These are phyloP conservation scores for Aspidapion aeneum DNA, from an alignment of 2,888 invertebrate genomes.

Conservation along the genomic window DNA sequence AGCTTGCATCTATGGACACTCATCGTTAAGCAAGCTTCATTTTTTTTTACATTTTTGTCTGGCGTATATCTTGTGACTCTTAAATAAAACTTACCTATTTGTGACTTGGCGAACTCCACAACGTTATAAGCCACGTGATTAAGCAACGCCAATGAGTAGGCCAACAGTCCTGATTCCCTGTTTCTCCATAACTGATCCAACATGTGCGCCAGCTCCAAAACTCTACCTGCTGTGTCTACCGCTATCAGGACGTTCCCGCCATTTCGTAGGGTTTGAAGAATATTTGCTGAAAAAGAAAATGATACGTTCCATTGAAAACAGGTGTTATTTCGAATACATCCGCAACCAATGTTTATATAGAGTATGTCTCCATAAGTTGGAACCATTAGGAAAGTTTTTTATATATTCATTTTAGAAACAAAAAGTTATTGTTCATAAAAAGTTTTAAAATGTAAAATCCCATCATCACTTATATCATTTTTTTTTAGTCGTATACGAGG, in stretches of 20 bases:
- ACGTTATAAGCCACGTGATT: conserved; percentile 98
- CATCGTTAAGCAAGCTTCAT: too few relatives aligned
- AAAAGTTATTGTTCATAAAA: too few relatives aligned
- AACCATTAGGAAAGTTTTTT: too few relatives aligned
- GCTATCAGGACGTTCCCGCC: conserved; percentile 95
- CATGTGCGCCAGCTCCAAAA: conserved; percentile 95
- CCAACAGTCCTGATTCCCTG: conserved; percentile 91
- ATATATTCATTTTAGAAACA: too few relatives aligned
- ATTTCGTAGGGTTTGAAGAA: conserved; percentile 86
- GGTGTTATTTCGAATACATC: neutral
- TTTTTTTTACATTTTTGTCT: too few relatives aligned
- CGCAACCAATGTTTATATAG: conserved; percentile 2
- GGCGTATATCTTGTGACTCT: too few relatives aligned
- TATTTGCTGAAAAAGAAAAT: conserved; percentile 68
- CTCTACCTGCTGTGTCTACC: conserved; percentile 95
- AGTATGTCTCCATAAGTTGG: too few relatives aligned
- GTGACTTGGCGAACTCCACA: conserved; percentile 97
- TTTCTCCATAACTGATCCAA: conserved; percentile 92
- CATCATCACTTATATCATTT: too few relatives aligned
- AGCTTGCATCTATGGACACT: too few relatives aligned
- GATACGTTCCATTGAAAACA: conserved; percentile 10
- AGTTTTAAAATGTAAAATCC: too few relatives aligned
- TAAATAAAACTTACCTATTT: conserved; percentile 60
- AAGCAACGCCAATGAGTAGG: conserved; percentile 89
- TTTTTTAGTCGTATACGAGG: too few relatives aligned